These are phyloP conservation scores for Myopa testacea DNA, from an alignment of 2,888 invertebrate genomes.

Conservation along the genomic window DNA sequence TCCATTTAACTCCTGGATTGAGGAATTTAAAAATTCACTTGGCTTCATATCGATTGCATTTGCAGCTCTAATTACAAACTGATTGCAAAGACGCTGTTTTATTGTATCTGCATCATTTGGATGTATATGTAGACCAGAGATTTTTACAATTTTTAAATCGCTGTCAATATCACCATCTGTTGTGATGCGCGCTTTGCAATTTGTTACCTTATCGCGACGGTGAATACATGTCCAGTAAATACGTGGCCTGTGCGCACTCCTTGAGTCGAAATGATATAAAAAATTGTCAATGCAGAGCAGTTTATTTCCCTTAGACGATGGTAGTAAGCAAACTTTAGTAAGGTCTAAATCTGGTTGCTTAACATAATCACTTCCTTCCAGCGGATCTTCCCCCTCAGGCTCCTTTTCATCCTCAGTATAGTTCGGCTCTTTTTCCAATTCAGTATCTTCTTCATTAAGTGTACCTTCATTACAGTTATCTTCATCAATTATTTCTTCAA, in stretches of 20 bases:
- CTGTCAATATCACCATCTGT: constrained; percentile 49
- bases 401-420: not conserved
- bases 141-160: constrained; percentile 54
- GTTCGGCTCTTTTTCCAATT: not conserved
- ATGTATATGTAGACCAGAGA: constrained; percentile 58
- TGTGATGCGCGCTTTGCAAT: constrained; percentile 60
- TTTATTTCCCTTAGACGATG: constrained; percentile 60
- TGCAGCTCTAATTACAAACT: constrained; percentile 39
- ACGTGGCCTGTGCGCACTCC: constrained; percentile 55
- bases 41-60: constrained; percentile 27
- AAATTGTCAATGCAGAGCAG: constrained; percentile 58
- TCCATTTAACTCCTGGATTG: constrained; percentile 25
- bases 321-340: constrained; percentile 58
- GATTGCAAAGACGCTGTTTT: constrained; percentile 51
- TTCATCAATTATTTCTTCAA: constrained; percentile 9
- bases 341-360: constrained; percentile 40
- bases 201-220: constrained; percentile 56
- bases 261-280: constrained; percentile 60
- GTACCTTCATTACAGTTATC: not conserved
- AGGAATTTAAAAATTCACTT: constrained; percentile 26
- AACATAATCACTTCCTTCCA: constrained; percentile 33
- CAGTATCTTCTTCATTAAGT: not conserved
- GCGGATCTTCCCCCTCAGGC: constrained; percentile 42
- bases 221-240: constrained; percentile 60
- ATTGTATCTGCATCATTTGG: constrained; percentile 48